Conservation (phyloP, 2,113 vertebrate species). For the Otocyon megalotis region DNA sequence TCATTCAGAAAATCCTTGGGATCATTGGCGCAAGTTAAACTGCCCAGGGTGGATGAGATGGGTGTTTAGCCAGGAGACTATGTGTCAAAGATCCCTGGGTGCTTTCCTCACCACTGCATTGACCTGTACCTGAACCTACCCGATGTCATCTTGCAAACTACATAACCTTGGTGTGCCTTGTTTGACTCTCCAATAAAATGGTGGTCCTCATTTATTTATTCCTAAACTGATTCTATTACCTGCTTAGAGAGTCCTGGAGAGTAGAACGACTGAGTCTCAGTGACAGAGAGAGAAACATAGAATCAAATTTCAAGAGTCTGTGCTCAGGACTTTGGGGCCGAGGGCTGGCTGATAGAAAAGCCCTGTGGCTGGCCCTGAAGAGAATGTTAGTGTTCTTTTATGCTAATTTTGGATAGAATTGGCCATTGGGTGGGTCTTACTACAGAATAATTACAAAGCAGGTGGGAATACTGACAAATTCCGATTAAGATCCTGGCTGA, state of each 20-base stretch:
- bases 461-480: constrained; percentile 21
- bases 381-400: background rate
- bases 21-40: constrained; percentile 55
- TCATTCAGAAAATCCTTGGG: constrained; percentile 78
- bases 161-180: background rate
- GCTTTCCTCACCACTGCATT: constrained; percentile 40
- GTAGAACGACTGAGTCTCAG: constrained; percentile 7
- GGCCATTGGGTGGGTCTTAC: background rate
- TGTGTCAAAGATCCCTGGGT: constrained; percentile 54
- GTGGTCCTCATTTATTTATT: background rate
- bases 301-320: constrained; percentile 31
- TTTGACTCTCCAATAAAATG: constrained; percentile 52
- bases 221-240: constrained; percentile 45
- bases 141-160: background rate
- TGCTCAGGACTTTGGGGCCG: constrained; percentile 26
- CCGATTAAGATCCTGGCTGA: background rate
- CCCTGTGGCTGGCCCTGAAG: background rate
- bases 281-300: constrained; percentile 43
- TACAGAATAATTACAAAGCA: constrained; percentile 16
- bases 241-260: constrained; percentile 17
- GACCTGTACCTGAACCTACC: constrained; percentile 49
- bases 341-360: background rate
- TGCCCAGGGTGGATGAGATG: constrained; percentile 24
- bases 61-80: background rate
- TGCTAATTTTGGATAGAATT: background rate